phyloP scores from a whole-genome alignment of 2,113 vertebrate genomes.

The Pseudorhombus dupliciocellatus region DNA sequence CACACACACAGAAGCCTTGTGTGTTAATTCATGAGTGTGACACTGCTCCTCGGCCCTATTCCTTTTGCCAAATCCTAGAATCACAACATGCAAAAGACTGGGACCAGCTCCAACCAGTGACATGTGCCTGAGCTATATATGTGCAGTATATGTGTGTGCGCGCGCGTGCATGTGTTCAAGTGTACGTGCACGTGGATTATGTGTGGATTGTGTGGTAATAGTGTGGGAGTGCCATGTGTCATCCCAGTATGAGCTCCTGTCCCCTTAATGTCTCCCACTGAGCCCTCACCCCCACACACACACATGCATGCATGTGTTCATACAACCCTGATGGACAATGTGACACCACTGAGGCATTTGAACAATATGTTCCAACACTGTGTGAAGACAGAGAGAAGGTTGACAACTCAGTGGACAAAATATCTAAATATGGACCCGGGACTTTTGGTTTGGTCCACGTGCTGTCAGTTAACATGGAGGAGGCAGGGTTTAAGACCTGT shows the following conservation, averaged over 20 bases:
- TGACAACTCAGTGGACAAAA: no score
- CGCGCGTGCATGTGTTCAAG: conserved; percentile 4
- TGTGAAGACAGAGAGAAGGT: no score
- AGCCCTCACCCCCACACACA: conserved; percentile 31
- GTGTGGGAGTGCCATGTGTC: conserved; percentile 77
- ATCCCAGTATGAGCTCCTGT: conserved; percentile 74
- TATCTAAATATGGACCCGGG: no score
- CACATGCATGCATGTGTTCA: conserved; percentile 14
- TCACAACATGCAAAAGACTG: conserved; percentile 34
- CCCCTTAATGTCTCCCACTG: conserved; percentile 58
- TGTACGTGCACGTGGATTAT: not conserved
- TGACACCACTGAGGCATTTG: not conserved
- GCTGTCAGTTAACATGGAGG: no score
- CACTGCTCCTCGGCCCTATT: not conserved
- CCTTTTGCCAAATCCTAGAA: conserved; percentile 19
- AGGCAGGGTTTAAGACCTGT: no score
- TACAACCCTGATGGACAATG: conserved; percentile 14
- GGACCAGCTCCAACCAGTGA: conserved; percentile 28
- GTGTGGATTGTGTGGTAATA: conserved; percentile 50
- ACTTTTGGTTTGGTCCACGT: no score
- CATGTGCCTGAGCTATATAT: conserved; percentile 27
- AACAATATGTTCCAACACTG: not conserved
- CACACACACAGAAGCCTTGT: not conserved
- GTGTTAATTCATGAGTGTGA: not conserved
- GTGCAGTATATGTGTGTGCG: conserved; percentile 30